A percentile compares a stretch with the other conserved stretches of the same genome.
phyloP scores from a whole-genome alignment of 2,888 invertebrate genomes.

The Rhamphomyia laevipes region DNA sequence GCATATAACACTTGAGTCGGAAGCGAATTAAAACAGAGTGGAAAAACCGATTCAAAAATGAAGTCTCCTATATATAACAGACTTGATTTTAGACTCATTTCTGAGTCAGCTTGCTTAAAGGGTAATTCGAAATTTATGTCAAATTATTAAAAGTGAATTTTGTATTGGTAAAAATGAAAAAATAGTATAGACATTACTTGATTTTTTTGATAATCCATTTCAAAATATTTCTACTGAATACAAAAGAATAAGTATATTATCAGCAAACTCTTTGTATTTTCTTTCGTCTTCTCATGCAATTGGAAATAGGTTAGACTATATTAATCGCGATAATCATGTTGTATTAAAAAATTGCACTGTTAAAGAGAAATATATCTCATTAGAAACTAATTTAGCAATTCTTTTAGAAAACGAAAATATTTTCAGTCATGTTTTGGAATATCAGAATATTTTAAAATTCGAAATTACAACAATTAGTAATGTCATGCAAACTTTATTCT shows the following conservation, averaged over 20 bases:
- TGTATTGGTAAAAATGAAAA: too few species aligned
- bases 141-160: too few species aligned
- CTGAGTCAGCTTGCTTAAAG: too few species aligned
- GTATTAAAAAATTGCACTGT: constrained; percentile 1
- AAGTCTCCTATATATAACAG: too few species aligned
- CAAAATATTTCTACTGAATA: constrained; percentile 1
- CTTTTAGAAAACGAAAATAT: not conserved
- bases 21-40: too few species aligned
- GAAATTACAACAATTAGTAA: not conserved
- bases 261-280: not conserved
- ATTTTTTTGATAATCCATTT: not conserved
- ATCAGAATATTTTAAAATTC: not conserved
- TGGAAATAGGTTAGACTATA: not conserved
- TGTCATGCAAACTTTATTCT: not conserved
- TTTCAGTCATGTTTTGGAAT: not conserved
- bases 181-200: not conserved
- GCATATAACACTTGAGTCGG: too few species aligned
- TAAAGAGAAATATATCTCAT: constrained; percentile 1
- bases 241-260: not conserved
- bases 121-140: too few species aligned
- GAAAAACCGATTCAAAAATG: too few species aligned
- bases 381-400: not conserved
- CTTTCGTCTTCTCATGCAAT: not conserved
- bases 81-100: too few species aligned
- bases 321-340: not conserved